phyloP scores from a whole-genome alignment of 2,888 invertebrate species.

The Pediacus dermestoides region DNA sequence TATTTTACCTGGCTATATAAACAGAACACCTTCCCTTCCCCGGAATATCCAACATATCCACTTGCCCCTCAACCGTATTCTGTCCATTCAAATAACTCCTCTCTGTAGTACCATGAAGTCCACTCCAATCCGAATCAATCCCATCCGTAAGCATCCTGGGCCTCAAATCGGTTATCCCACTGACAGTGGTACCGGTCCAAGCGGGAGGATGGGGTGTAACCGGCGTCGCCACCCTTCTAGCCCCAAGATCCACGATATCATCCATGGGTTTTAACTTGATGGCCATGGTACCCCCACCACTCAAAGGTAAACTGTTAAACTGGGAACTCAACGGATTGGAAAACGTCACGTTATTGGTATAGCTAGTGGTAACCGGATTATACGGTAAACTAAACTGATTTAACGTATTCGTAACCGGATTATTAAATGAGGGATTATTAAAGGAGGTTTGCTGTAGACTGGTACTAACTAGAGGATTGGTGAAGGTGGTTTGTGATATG shows the following conservation, averaged over 20 bases:
- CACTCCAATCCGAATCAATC: slow-evolving; percentile 48
- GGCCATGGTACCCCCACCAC: slow-evolving; percentile 50
- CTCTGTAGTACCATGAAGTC: slow-evolving; percentile 36
- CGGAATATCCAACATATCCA: slow-evolving; percentile 91
- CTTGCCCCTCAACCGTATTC: slow-evolving; percentile 62
- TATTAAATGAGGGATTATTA: slow-evolving; percentile 52
- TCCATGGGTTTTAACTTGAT: slow-evolving; percentile 71
- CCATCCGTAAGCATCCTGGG: slow-evolving; percentile 47
- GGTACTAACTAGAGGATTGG: slow-evolving; percentile 47
- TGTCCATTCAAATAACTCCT: slow-evolving; percentile 47
- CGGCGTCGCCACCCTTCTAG: slow-evolving; percentile 46
- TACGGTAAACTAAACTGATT: slow-evolving; percentile 45
- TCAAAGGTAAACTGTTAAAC: slow-evolving; percentile 53
- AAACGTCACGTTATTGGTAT: slow-evolving; percentile 56
- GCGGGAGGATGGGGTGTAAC: slow-evolving; percentile 45
- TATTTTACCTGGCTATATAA: slow-evolving; percentile 76
- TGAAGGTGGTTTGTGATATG: slow-evolving; percentile 54
- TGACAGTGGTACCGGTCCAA: slow-evolving; percentile 33
- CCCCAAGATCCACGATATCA: slow-evolving; percentile 64
- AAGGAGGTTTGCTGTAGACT: slow-evolving; percentile 47
- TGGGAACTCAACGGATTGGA: slow-evolving; percentile 62
- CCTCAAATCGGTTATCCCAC: slow-evolving; percentile 41
- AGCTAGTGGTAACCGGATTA: slow-evolving; percentile 43
- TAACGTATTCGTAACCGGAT: slow-evolving; percentile 49
- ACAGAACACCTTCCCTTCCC: slow-evolving; percentile 92